Evolutionary conservation across 2,888 invertebrate genomes (phyloP).

Genomic region (Xestia ashworthii): DNA sequence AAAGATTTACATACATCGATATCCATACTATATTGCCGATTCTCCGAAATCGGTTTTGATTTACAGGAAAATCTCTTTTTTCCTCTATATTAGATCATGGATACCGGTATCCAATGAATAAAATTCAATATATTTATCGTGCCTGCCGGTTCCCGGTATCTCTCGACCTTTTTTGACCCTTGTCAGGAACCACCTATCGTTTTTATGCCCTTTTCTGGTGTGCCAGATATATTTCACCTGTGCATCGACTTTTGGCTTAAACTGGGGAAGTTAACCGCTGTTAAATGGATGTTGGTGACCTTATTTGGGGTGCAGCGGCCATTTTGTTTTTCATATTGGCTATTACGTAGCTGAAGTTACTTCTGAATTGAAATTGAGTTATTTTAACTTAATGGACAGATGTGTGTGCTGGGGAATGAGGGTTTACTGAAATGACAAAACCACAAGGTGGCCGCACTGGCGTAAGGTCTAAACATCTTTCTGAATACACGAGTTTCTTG

Average conservation of each 20-base stretch:
- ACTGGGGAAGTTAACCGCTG: conserved; percentile 41
- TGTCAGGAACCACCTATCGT: conserved; percentile 43
- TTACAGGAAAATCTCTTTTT: conserved; percentile 1
- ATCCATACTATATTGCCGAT: not conserved
- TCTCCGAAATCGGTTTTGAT: not conserved
- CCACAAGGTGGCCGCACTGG: too few relatives aligned
- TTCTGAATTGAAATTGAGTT: conserved; percentile 2
- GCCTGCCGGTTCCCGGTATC: conserved; percentile 19
- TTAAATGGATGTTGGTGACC: conserved; percentile 25
- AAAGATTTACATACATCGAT: not conserved
- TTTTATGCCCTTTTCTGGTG: conserved; percentile 38
- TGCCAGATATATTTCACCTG: conserved; percentile 41
- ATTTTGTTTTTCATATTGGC: conserved; percentile 10
- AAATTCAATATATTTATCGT: conserved; percentile 45
- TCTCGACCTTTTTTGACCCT: conserved; percentile 52
- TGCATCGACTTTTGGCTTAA: conserved; percentile 38
- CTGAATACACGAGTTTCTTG: too few relatives aligned
- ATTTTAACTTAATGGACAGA: not conserved
- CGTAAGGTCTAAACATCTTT: too few relatives aligned
- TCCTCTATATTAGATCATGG: conserved; percentile 15
- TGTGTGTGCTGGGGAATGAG: not conserved
- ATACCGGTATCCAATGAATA: conserved; percentile 29
- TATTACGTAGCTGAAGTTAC: conserved; percentile 4
- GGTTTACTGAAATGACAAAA: too few relatives aligned
- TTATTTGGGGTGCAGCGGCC: conserved; percentile 6